phyloP scores from a whole-genome alignment of 2,797 vertebrate genomes.

The Spinus olivaceus region DNA sequence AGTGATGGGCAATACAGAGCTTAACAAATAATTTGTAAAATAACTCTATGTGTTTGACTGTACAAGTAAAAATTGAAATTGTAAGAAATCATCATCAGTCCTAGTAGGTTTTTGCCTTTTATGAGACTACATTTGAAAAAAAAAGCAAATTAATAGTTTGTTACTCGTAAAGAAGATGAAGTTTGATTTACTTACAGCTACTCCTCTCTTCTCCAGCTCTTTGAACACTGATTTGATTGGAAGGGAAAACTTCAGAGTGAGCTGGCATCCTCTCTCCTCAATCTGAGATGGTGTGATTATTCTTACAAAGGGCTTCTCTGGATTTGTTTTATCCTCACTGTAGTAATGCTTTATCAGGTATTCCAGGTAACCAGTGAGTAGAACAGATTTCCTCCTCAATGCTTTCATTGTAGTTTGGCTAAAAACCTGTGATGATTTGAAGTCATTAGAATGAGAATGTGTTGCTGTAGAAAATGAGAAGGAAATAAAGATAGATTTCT shows the following conservation, averaged over 20 bases:
- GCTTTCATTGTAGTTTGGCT: constrained; percentile 82
- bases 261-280: constrained; percentile 89
- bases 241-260: constrained; percentile 85
- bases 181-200: constrained; percentile 80
- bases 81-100: not conserved
- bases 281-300: constrained; percentile 85
- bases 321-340: constrained; percentile 61
- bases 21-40: not conserved
- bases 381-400: constrained; percentile 87
- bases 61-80: not conserved
- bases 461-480: not conserved
- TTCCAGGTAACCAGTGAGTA: constrained; percentile 93
- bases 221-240: constrained; percentile 76
- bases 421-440: constrained; percentile 80
- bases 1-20: not conserved
- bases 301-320: constrained; percentile 70
- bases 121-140: not conserved
- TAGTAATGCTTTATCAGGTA: constrained; percentile 82
- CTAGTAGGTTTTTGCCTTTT: not conserved
- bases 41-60: not conserved
- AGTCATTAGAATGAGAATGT: not conserved
- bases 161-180: not conserved
- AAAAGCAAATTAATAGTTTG: not conserved
- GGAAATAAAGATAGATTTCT: not conserved
- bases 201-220: constrained; percentile 89